Evolutionary conservation across 2,113 vertebrate species (phyloP).

Genomic region (Amblyopsis rosae): DNA sequence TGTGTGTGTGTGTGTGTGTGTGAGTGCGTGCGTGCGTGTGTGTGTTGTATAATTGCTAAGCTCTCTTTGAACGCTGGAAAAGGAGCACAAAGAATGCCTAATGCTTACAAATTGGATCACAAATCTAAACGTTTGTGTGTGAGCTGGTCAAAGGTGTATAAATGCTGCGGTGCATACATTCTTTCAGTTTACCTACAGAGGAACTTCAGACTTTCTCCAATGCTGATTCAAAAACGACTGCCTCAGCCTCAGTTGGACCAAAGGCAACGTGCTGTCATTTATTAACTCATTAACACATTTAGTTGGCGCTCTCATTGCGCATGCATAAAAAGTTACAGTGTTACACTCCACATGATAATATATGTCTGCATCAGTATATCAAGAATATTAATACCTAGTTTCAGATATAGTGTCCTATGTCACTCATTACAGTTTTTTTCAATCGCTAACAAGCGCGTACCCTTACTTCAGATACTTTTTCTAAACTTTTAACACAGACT

Average conservation of each 20-base stretch:
- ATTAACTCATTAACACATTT: no score
- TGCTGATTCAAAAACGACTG: not conserved
- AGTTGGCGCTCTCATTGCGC: no score
- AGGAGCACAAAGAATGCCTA: not conserved
- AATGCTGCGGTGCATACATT: not conserved
- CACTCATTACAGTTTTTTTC: no score
- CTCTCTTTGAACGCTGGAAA: not conserved
- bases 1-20: conserved; percentile 3
- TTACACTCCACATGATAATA: no score
- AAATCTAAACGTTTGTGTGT: not conserved
- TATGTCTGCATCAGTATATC: no score
- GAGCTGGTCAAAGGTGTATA: not conserved
- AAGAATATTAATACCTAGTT: conserved; percentile 6
- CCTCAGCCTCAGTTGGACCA: no score
- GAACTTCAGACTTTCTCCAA: not conserved
- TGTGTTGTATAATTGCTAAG: no score
- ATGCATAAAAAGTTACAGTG: no score
- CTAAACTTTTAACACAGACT: no score
- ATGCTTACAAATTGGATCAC: not conserved
- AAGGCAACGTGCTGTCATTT: no score
- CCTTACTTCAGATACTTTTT: no score
- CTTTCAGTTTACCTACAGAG: not conserved
- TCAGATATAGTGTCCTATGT: conserved; percentile 16
- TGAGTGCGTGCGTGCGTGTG: not conserved
- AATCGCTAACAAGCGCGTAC: no score